Percentiles rank a stretch among this genome's conserved stretches.
Evolutionary conservation across 2,113 vertebrate species (phyloP).

Genomic region (Gasterosteus aculeatus): DNA sequence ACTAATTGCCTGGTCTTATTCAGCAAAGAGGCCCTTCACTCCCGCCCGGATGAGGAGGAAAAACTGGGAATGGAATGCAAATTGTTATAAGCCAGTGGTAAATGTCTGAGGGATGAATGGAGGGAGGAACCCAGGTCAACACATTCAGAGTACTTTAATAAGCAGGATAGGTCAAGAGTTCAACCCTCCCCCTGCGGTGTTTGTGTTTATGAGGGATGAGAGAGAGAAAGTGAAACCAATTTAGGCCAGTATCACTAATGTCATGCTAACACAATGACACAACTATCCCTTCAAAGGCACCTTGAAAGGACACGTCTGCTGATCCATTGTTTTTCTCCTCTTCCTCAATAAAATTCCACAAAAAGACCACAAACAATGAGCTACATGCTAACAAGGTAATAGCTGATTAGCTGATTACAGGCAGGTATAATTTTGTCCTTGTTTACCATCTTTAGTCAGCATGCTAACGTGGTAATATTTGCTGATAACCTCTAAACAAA

Average conservation of each 20-base stretch:
- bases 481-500: neutral
- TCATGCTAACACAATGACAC: neutral
- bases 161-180: constrained; percentile 47
- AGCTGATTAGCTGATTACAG: neutral
- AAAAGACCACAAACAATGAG: constrained; percentile 11
- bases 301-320: neutral
- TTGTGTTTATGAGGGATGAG: constrained; percentile 1
- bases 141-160: constrained; percentile 63
- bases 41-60: constrained; percentile 20
- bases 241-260: constrained; percentile 10
- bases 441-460: neutral
- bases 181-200: constrained; percentile 33
- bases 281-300: neutral
- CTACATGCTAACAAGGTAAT: neutral
- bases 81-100: constrained; percentile 55
- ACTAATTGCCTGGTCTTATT: constrained; percentile 49
- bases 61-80: constrained; percentile 63
- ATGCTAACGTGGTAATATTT: neutral
- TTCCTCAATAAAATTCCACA: neutral
- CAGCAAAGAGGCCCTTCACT: constrained; percentile 44
- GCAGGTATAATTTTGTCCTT: neutral
- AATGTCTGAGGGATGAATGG: constrained; percentile 43
- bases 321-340: neutral
- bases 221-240: constrained; percentile 11
- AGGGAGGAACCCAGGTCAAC: constrained; percentile 58